Evolutionary conservation across 2,888 invertebrate genomes (phyloP).

Genomic region (Amphimallon solstitiale): DNA sequence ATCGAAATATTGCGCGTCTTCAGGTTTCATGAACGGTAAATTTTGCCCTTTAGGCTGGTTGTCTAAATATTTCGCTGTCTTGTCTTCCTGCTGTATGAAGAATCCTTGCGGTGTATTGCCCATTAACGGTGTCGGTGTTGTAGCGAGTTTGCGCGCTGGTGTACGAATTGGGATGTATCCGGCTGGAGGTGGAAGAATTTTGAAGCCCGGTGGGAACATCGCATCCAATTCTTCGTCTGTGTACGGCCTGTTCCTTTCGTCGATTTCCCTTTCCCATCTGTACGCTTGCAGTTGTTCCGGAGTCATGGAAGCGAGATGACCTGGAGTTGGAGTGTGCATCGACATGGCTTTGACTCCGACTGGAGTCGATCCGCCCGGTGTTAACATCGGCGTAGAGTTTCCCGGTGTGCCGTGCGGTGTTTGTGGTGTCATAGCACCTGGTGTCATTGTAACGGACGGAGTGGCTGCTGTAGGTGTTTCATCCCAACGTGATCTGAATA

Average conservation of each 20-base stretch:
- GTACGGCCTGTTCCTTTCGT: slow-evolving; percentile 95
- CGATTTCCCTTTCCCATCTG: slow-evolving; percentile 98
- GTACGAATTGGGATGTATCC: slow-evolving; percentile 75
- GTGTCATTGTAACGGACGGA: slow-evolving; percentile 68
- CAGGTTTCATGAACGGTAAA: slow-evolving; percentile 98
- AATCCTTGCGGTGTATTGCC: slow-evolving; percentile 89
- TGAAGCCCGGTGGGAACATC: slow-evolving; percentile 98
- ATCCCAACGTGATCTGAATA: slow-evolving; percentile 88
- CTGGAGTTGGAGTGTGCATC: slow-evolving; percentile 97
- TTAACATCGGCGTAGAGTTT: slow-evolving; percentile 72
- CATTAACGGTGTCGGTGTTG: slow-evolving; percentile 97
- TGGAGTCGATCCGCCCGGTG: slow-evolving; percentile 87
- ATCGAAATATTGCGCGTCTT: slow-evolving; percentile 99
- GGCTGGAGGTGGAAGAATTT: slow-evolving; percentile 94
- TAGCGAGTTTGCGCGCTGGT: slow-evolving; percentile 95
- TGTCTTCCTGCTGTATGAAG: slow-evolving; percentile 93
- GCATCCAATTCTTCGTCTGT: slow-evolving; percentile 97
- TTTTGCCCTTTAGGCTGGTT: slow-evolving; percentile 97
- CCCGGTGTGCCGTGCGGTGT: slow-evolving; percentile 76
- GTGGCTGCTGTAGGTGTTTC: slow-evolving; percentile 87
- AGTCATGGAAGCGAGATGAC: slow-evolving; percentile 97
- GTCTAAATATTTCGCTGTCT: slow-evolving; percentile 88
- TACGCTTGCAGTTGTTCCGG: slow-evolving; percentile 98
- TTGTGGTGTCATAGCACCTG: slow-evolving; percentile 72
- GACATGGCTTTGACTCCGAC: slow-evolving; percentile 97